phyloP scores from a whole-genome alignment of 2,888 invertebrate genomes.

The Amaurobius ferox region DNA sequence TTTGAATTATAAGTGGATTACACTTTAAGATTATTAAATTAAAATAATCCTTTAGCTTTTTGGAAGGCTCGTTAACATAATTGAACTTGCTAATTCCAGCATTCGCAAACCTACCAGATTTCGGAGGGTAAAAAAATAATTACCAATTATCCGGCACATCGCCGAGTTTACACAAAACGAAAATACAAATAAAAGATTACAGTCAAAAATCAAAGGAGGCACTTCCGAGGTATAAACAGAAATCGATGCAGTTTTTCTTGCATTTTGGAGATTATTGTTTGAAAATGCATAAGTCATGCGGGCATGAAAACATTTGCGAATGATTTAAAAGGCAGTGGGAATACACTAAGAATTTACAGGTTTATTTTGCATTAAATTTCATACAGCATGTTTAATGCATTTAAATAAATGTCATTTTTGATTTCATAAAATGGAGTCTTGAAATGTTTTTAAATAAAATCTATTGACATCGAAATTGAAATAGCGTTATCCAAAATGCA shows the following conservation, averaged over 20 bases:
- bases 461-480: too few species aligned
- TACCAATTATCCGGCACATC: conserved; percentile 37
- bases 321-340: neutral
- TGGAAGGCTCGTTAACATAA: conserved; percentile 55
- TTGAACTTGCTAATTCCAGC: conserved; percentile 51
- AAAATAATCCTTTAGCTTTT: conserved; percentile 64
- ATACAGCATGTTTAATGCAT: too few species aligned
- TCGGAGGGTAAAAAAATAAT: conserved; percentile 37
- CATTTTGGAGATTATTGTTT: neutral
- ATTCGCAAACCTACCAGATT: neutral
- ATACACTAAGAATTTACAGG: too few species aligned
- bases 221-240: neutral
- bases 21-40: conserved; percentile 62
- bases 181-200: conserved; percentile 59
- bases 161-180: conserved; percentile 42
- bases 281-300: neutral
- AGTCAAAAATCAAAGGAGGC: conserved; percentile 32
- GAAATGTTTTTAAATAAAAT: too few species aligned
- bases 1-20: conserved; percentile 61
- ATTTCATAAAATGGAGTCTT: too few species aligned
- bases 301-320: neutral
- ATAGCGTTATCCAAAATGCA: too few species aligned
- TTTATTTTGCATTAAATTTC: too few species aligned
- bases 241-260: too few species aligned
- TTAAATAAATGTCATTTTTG: too few species aligned